Evolutionary conservation across 2,113 vertebrate genomes (phyloP), one percentile per base, ranked within the genome.

Genomic region (Ascaphus truei): DNA sequence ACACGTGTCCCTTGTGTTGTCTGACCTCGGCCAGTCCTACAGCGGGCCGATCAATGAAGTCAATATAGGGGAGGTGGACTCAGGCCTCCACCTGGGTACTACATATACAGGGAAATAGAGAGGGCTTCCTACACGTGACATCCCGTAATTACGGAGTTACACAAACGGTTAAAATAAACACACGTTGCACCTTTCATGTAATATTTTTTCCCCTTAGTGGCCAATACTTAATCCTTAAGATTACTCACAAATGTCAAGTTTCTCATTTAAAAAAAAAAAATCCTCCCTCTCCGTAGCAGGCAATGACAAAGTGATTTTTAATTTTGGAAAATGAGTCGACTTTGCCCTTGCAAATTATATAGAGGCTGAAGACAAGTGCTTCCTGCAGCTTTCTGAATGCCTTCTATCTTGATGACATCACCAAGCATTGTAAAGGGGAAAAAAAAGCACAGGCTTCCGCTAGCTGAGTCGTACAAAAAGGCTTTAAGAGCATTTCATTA

Each of bases 401-500:
- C 73, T 69, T 74, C 69, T 53, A 71, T 71, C 48, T 29, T 8
- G 0, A 2, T 71, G 62, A 77, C 47, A 72, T 63, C 59, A 22
- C 1, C 0, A 36, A 78, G 60, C 20, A 5, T 22, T 79, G 73
- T 77, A 61, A 67, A 27, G 75, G 22, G n/a, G n/a, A n/a, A n/a
- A 74, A 68, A 58, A 73, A 68, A 75, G 3, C 18, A 73, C 79
- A 80, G 67, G 55, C 59, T 76, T 79, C 68, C 8, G 55, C 16
- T 75, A 73, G 48, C 82, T 82, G 63, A 63, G 63, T 58, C 77
- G 85, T 86, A 88, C 83, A 83, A 84, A 84, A 88, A 83, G 6
- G 18, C 81, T 85, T 80, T 76, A 77, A 75, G 79, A 73, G 72
- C 76, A 81, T 84, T 84, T 84, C 84, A 85, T 86, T 83, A 83